Evolutionary conservation across 2,113 vertebrate species (phyloP).

Genomic region (Tamias sibiricus): DNA sequence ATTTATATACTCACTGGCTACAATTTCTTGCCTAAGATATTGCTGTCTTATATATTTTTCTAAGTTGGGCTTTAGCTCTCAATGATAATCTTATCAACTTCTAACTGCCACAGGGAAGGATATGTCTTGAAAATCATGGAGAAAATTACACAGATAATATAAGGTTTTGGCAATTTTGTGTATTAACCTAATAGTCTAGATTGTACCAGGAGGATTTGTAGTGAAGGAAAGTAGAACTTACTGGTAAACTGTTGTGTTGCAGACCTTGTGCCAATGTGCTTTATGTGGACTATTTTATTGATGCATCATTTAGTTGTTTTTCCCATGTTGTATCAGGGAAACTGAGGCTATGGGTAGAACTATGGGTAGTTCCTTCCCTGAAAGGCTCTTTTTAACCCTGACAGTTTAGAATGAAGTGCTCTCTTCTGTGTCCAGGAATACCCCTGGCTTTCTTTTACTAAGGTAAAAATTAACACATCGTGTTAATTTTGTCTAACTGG

Average conservation of each 20-base stretch:
- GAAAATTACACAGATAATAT: background rate
- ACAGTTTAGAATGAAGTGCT: background rate
- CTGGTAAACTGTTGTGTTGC: background rate
- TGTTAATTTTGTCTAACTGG: background rate
- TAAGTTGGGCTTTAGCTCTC: background rate
- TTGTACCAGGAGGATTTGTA: background rate
- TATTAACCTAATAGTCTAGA: background rate
- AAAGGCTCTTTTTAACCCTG: background rate
- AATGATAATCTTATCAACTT: background rate
- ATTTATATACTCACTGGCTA: background rate
- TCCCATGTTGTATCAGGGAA: background rate
- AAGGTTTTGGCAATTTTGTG: background rate
- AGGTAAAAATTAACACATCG: background rate
- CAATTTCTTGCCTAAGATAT: background rate
- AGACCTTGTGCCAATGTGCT: background rate
- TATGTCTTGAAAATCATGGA: background rate
- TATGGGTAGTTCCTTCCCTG: background rate
- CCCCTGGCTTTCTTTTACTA: background rate
- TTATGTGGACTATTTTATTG: background rate
- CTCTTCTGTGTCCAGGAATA: background rate
- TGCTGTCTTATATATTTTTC: constrained; percentile 19
- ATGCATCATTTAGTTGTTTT: background rate
- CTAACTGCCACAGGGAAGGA: background rate
- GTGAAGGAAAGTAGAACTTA: background rate
- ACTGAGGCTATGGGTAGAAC: background rate